Evolutionary conservation across 2,113 vertebrate genomes (phyloP), one percentile per base, ranked within the genome.

Genomic region (Orthonyx spaldingii): DNA sequence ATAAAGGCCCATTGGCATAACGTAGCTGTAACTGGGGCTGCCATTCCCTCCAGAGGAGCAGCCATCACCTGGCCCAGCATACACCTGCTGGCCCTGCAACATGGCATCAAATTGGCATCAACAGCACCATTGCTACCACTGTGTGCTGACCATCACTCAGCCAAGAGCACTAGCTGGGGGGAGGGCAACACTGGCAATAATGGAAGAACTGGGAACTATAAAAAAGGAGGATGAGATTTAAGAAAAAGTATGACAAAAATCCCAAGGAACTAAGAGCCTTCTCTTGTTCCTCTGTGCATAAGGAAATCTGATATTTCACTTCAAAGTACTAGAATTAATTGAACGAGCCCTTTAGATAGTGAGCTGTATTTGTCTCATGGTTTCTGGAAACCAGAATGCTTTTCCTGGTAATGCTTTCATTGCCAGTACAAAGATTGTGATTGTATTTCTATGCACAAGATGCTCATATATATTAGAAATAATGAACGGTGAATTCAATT

Each of bases 351-450:
- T 11, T 74, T 57, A 50, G 42, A 66, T 21, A 70, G 24, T 0
- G 3, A 82, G 42, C 22, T 81, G 33, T 47, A 46, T 75, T 92
- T 94, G 12, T 80, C 33, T 86, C 46, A 37, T 30, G 39, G n/a
- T 81, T 96, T 91, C 61, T 71, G 28, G 88, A 92, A 86, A 78
- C 47, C 44, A 53, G 60, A 81, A 46, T 33, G 26, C 28, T 87
- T 92, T 96, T 96, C 76, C 47, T 47, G 47, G 50, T 60, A 80
- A 81, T 90, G 24, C 20, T 88, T 92, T 88, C 52, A 47, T n/a
- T 94, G 47, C 35, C 27, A 35, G 59, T 24, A 59, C 27, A 65
- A 81, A 70, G 30, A 65, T 16, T 64, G 18, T 39, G 78, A 44
- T 44, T 89, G 20, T 28, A 27, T 70, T 32, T 49, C 10, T 46